These are phyloP conservation scores for Odocoileus virginianus DNA, from an alignment of 2,113 vertebrate genomes.

Conservation along the genomic window DNA sequence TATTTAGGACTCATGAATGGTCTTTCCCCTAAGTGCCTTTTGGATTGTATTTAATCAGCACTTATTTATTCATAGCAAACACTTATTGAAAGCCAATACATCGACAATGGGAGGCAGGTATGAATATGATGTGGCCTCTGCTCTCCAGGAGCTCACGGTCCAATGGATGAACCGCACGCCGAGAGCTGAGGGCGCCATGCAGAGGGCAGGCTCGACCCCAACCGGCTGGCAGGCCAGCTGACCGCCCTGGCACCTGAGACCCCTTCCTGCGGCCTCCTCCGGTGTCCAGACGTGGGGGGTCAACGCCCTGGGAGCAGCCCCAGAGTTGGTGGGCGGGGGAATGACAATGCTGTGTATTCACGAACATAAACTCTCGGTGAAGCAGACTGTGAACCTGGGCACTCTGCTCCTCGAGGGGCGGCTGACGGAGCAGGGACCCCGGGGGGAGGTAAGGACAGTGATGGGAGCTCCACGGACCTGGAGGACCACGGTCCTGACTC, in stretches of 20 bases:
- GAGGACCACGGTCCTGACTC: accelerated
- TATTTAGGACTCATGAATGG: not conserved
- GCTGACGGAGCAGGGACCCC: accelerated
- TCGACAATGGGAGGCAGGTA: not conserved
- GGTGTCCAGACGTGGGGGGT: not conserved
- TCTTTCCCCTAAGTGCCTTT: constrained; percentile 51
- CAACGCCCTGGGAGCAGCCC: not conserved
- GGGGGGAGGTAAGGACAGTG: not conserved
- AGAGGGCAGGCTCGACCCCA: not conserved
- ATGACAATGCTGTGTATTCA: not conserved
- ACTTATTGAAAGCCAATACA: not conserved
- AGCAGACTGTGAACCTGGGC: not conserved
- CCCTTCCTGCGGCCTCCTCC: not conserved
- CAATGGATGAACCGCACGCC: accelerated
- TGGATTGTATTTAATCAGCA: not conserved
- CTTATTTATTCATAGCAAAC: not conserved
- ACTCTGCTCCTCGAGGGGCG: accelerated
- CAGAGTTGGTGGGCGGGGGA: accelerated
- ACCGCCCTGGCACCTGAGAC: accelerated
- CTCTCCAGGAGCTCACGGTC: not conserved
- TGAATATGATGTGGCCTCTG: not conserved
- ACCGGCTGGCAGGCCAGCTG: accelerated
- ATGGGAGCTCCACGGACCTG: accelerated
- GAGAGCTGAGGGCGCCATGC: accelerated
- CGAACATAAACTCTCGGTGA: accelerated